Conservation (phyloP, 1,140 invertebrate species). For the Drosophila parabipectinata region DNA sequence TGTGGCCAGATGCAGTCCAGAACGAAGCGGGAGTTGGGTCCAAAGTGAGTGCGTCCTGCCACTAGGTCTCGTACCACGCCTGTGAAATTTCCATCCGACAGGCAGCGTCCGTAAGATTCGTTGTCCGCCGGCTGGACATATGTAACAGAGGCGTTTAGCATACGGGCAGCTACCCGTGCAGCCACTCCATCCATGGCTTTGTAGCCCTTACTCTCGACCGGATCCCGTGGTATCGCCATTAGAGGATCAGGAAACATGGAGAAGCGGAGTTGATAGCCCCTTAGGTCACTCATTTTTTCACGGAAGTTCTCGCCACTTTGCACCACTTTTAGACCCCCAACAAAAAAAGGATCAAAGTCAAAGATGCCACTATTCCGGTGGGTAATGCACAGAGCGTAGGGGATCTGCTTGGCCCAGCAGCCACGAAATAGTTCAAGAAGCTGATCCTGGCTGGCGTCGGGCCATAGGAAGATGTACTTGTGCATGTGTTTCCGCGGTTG, state of each 20-base stretch:
- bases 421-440: conserved; percentile 44
- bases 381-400: conserved; percentile 61
- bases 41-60: conserved; percentile 55
- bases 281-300: conserved; percentile 61
- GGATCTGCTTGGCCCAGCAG: conserved; percentile 58
- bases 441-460: conserved; percentile 29
- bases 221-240: conserved; percentile 49
- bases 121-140: conserved; percentile 62
- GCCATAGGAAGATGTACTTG: conserved; percentile 76
- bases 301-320: neutral
- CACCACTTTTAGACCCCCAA: conserved; percentile 38
- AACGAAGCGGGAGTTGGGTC: conserved; percentile 65
- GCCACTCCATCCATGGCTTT: conserved; percentile 56
- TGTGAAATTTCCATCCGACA: conserved; percentile 57
- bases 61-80: conserved; percentile 61
- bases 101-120: conserved; percentile 67
- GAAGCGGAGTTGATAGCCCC: conserved; percentile 55
- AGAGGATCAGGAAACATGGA: conserved; percentile 71
- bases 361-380: conserved; percentile 25
- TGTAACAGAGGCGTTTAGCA: conserved; percentile 63
- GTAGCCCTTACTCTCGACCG: conserved; percentile 46
- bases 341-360: conserved; percentile 69
- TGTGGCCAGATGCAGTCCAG: conserved; percentile 56
- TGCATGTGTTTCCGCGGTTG: conserved; percentile 61
- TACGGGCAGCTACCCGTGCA: conserved; percentile 39